Evolutionary conservation across 2,113 vertebrate species (phyloP), one percentile per base, ranked within the genome.

Genomic region (Uria lomvia): DNA sequence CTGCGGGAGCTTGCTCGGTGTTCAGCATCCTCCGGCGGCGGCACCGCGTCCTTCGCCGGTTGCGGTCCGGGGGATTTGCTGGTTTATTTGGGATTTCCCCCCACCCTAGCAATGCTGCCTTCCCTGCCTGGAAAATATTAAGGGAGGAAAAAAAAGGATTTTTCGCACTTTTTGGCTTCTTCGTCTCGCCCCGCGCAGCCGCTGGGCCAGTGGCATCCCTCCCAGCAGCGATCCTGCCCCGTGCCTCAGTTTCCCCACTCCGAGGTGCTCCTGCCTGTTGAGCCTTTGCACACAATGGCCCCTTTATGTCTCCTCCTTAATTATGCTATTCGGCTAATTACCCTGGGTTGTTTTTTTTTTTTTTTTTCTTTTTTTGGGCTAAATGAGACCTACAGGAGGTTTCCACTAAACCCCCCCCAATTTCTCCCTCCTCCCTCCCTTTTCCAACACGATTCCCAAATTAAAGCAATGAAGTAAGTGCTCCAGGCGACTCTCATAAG

Each of bases 251-350:
- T 95, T 96, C 94, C 89, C 77, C 9, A 0, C 34, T 58, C 80
- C 11, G 26, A 79, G 70, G 21, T 20, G 56, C 84, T 94, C 66
- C 82, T 8, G 78, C 91, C 67, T 78, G 78, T 73, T 55, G 89
- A 43, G 88, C 65, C 43, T 27, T 26, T 0, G 23, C 70, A 20
- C 86, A 95, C 94, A 92, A 95, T 94, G 85, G 59, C 32, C 63
- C 58, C 93, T 97, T 96, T 97, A 80, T 97, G 32, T 75, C 90
- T 29, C 34, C 45, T 90, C 87, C 74, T 93, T 93, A 92, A 94
- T 97, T 94, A 96, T 87, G 72, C 86, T 94, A 60, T 94, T 88
- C 88, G 53, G 92, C 96, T 97, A 97, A 97, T 96, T 95, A 96
- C 89, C 88, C 94, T 24, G 56, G 30, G 34, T 60, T 60, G 34